Evolutionary conservation across 1,140 invertebrate genomes (phyloP).

Genomic region (Andricus grossulariae): DNA sequence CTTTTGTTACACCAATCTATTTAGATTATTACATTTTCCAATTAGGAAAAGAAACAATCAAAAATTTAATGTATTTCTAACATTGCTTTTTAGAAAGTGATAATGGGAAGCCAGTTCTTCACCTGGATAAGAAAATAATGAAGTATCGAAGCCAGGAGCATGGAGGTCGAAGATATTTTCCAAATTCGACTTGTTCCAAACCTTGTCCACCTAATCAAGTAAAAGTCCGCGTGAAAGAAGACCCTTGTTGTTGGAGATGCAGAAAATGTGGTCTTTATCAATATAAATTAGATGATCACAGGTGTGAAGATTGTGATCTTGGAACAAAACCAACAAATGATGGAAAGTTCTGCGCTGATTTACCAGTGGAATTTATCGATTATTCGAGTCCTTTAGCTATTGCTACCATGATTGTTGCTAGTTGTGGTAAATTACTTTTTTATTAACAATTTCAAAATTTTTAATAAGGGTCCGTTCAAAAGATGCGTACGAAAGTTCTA

Average conservation of each 20-base stretch:
- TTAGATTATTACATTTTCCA: no score
- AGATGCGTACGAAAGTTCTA: no score
- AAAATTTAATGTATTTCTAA: no score
- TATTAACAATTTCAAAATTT: background rate
- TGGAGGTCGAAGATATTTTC: constrained; percentile 57
- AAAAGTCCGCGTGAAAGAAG: constrained; percentile 73
- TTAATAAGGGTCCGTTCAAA: background rate
- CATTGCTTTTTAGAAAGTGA: constrained; percentile 64
- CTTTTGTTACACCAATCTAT: no score
- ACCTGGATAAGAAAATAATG: constrained; percentile 63
- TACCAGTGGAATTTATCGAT: constrained; percentile 77
- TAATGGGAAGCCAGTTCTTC: constrained; percentile 62
- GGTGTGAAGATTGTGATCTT: constrained; percentile 78
- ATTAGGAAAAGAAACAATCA: no score
- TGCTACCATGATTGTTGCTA: constrained; percentile 74
- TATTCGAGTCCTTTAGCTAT: constrained; percentile 78
- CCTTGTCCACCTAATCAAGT: constrained; percentile 73
- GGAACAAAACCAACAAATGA: constrained; percentile 71
- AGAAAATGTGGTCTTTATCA: constrained; percentile 80
- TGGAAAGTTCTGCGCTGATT: constrained; percentile 72
- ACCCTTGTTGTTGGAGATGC: constrained; percentile 80
- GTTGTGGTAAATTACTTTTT: constrained; percentile 63
- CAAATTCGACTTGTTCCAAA: constrained; percentile 72
- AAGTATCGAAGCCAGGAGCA: constrained; percentile 59
- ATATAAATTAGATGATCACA: constrained; percentile 78